Conservation (phyloP, 2,888 invertebrate genomes). For the Prosopocoilus inquinatus region DNA sequence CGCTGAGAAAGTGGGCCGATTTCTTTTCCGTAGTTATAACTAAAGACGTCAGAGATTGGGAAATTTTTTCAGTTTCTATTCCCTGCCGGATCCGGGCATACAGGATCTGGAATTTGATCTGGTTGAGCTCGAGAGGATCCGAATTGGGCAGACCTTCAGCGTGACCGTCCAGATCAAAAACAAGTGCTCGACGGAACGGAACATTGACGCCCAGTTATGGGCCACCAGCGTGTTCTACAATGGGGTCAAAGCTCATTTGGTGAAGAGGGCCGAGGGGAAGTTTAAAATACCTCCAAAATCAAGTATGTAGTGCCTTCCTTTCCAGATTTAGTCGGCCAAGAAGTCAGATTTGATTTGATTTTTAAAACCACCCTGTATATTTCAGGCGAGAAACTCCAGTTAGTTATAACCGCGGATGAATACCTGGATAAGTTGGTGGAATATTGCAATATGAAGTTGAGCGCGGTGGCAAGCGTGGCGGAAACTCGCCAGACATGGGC, state of each 20-base stretch:
- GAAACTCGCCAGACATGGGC: conserved; percentile 83
- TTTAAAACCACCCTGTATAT: too few species aligned
- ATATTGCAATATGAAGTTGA: conserved; percentile 76
- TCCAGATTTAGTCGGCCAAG: too few species aligned
- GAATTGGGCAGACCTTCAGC: conserved; percentile 67
- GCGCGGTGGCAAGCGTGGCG: conserved; percentile 72
- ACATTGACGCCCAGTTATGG: conserved; percentile 65
- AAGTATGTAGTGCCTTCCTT: conserved; percentile 54
- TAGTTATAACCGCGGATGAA: conserved; percentile 64
- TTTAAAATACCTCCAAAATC: conserved; percentile 63
- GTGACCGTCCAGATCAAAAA: conserved; percentile 67
- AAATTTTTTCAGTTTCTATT: conserved; percentile 55
- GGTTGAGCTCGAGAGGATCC: conserved; percentile 69
- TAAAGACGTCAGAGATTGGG: too few species aligned
- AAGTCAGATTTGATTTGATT: too few species aligned
- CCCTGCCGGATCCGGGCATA: conserved; percentile 56
- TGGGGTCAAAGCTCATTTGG: conserved; percentile 67
- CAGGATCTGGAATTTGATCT: conserved; percentile 65
- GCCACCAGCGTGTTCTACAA: conserved; percentile 75
- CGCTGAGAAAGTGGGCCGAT: too few species aligned
- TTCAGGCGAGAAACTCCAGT: conserved; percentile 57
- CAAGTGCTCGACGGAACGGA: conserved; percentile 58
- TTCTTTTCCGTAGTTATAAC: too few species aligned
- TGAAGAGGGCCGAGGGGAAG: conserved; percentile 68
- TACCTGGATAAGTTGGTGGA: conserved; percentile 78